Conservation (phyloP, 2,888 invertebrate species). For the Chironomus riparius region DNA sequence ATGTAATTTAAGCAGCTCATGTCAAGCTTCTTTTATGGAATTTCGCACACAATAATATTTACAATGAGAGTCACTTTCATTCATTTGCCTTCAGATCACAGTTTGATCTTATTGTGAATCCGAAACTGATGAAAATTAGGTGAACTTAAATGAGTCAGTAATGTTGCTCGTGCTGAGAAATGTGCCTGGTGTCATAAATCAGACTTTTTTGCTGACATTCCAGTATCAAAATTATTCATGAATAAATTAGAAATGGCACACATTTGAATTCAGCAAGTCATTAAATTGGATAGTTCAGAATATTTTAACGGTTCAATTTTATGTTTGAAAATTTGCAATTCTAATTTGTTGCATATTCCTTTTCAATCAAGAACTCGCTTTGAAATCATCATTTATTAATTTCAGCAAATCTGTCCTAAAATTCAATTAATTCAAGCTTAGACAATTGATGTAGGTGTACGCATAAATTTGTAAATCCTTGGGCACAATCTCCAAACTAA, state of each 20-base stretch:
- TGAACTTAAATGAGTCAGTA: not conserved
- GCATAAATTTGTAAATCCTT: not conserved
- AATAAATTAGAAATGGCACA: too few relatives aligned
- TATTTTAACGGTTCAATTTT: too few relatives aligned
- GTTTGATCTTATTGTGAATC: not conserved
- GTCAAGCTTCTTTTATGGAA: conserved; percentile 15
- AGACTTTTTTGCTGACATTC: too few relatives aligned
- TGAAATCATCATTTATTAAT: too few relatives aligned
- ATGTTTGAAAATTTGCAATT: too few relatives aligned
- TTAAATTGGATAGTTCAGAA: too few relatives aligned
- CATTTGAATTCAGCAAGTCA: too few relatives aligned
- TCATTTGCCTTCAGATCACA: not conserved
- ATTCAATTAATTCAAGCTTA: not conserved
- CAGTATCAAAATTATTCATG: too few relatives aligned
- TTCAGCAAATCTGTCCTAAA: too few relatives aligned
- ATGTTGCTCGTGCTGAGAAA: not conserved
- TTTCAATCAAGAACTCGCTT: too few relatives aligned
- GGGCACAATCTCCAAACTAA: not conserved
- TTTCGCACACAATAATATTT: conserved; percentile 2
- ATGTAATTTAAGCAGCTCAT: conserved; percentile 3
- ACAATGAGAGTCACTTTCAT: conserved; percentile 17
- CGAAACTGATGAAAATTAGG: not conserved
- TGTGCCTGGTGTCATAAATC: too few relatives aligned
- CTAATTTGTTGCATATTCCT: too few relatives aligned
- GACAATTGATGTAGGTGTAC: not conserved